phyloP scores from a whole-genome alignment of 2,113 vertebrate genomes.

The Xenopus borealis region DNA sequence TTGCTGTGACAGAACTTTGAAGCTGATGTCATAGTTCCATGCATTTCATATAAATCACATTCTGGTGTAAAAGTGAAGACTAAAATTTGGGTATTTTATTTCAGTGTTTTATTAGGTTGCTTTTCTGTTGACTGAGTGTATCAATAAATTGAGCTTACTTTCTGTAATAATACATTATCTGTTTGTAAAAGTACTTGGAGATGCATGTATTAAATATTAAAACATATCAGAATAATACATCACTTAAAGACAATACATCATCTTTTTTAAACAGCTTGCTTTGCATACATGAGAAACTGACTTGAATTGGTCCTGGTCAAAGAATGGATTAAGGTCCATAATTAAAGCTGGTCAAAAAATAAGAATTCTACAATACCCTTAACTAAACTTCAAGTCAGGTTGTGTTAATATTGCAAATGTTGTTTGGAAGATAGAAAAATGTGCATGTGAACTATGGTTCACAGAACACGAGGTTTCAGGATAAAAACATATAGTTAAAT shows the following conservation, averaged over 20 bases:
- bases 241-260: constrained; percentile 69
- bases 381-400: constrained; percentile 12
- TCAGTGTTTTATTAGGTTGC: no score
- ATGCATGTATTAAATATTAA: constrained; percentile 69
- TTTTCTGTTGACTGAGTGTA: no score
- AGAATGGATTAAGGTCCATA: constrained; percentile 47
- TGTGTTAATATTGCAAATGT: constrained; percentile 20
- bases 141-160: constrained; percentile 41
- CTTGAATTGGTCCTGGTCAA: constrained; percentile 58
- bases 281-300: constrained; percentile 63
- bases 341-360: constrained; percentile 26
- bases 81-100: no score
- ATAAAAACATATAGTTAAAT: no score
- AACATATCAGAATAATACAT: constrained; percentile 63
- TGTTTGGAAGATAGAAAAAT: background rate
- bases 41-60: no score
- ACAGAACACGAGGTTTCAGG: no score
- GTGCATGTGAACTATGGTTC: background rate
- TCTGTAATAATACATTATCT: constrained; percentile 43
- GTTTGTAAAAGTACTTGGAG: constrained; percentile 35
- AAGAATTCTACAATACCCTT: constrained; percentile 11
- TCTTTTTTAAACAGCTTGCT: constrained; percentile 65
- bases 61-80: no score
- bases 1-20: no score
- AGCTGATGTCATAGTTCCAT: no score